Evolutionary conservation across 2,113 vertebrate species (phyloP), one percentile per base, ranked within the genome.

Genomic region (Melanerpes formicivorus): DNA sequence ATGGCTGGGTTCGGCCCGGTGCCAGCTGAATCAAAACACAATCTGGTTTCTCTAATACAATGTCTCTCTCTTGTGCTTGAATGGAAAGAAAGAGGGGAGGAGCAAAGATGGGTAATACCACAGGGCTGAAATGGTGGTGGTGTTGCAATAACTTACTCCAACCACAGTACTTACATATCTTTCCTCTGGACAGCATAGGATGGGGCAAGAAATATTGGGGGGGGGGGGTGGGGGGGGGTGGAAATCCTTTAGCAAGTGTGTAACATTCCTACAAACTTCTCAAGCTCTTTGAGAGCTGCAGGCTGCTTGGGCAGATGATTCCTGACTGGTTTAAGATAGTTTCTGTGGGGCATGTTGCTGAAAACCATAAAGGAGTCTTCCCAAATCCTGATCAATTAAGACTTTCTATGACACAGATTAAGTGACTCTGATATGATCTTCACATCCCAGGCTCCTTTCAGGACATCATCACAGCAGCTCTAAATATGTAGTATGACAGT

Each of bases 231-330:
- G 29, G 72, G 8, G 22, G 69, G 75, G 67, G n/a, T n/a, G n/a
- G n/a, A n/a, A 32, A 75, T 23, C 17, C 69, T 84, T 84, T 88
- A 89, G 76, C 14, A 56, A 48, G 34, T 21, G 11, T 67, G 46
- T 74, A 70, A 83, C 55, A 73, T 84, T 93, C 72, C 81, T 70
- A 63, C 80, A 44, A 90, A 58, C 42, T 80, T 93, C 58, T 58
- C 44, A 34, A 95, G 80, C 67, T 65, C 88, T 91, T 84, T 69
- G 82, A 63, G 90, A 95, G 93, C 84, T 66, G 29, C 25, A 12
- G 29, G 55, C 56, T 74, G 30, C 44, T 74, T 46, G 80, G 73
- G 34, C 80, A 72, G 40, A n/a, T 54, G 88, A 63, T 80, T 71
- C 37, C 25, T 64, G 40, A 14, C n/a, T 27, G 30, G 5, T 75